phyloP scores from a whole-genome alignment of 2,113 vertebrate species.

The Xenopus borealis region DNA sequence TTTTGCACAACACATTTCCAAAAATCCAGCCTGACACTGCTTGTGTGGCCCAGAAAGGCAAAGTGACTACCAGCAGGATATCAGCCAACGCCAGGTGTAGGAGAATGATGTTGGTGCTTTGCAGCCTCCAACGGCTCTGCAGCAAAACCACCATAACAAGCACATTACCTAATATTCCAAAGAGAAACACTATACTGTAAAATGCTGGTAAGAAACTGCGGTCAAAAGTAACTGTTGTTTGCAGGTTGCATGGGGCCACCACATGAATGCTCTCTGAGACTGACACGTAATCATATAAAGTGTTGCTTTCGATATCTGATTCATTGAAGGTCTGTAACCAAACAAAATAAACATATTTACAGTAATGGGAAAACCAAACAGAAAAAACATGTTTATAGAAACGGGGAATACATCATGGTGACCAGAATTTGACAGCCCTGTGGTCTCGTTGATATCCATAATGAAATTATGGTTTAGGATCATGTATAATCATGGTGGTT shows the following conservation, averaged over 20 bases:
- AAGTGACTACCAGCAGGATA: conserved; percentile 70
- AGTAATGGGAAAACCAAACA: background rate
- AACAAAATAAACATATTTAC: background rate
- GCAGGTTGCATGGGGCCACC: conserved; percentile 51
- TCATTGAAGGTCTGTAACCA: background rate
- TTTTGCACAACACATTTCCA: conserved; percentile 68
- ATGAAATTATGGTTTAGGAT: too few relatives aligned
- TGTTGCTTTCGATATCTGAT: background rate
- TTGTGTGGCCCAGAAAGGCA: conserved; percentile 76
- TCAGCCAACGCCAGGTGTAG: conserved; percentile 77
- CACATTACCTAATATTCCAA: conserved; percentile 77
- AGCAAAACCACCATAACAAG: conserved; percentile 68
- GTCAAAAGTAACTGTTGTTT: conserved; percentile 58
- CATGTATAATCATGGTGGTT: too few relatives aligned
- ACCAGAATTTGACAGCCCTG: too few relatives aligned
- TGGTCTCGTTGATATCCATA: too few relatives aligned
- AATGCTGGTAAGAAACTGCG: conserved; percentile 66
- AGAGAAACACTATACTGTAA: conserved; percentile 66
- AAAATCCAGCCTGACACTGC: conserved; percentile 68
- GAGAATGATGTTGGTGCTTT: conserved; percentile 79
- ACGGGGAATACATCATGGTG: too few relatives aligned
- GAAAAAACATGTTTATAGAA: too few relatives aligned
- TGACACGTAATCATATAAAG: conserved; percentile 29
- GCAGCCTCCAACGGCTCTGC: conserved; percentile 60
- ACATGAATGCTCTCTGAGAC: background rate